phyloP scores from a whole-genome alignment of 2,113 vertebrate genomes.

The Lophius piscatorius region DNA sequence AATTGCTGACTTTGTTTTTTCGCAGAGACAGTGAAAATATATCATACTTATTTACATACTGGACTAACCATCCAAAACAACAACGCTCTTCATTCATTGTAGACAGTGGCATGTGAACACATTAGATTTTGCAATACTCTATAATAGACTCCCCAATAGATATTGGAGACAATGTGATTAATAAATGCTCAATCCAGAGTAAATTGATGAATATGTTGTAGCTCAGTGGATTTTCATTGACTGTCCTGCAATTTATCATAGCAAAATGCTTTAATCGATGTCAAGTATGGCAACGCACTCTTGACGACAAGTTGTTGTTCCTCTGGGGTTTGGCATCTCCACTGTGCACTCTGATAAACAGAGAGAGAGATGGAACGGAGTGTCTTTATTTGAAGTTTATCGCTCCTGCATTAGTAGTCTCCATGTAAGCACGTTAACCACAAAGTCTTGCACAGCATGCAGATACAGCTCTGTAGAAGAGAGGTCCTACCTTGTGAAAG shows the following conservation, averaged over 20 bases:
- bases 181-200: conserved; percentile 25
- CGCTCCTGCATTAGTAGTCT: conserved; percentile 49
- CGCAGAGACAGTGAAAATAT: conserved; percentile 10
- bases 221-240: conserved; percentile 43
- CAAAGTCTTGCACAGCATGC: conserved; percentile 51
- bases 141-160: too few species aligned
- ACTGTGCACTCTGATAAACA: background rate
- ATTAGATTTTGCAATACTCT: too few species aligned
- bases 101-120: background rate
- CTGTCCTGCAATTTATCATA: conserved; percentile 34
- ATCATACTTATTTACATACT: conserved; percentile 8
- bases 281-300: conserved; percentile 18
- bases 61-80: too few species aligned
- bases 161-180: too few species aligned
- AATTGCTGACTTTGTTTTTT: conserved; percentile 24
- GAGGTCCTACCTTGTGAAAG: conserved; percentile 33
- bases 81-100: conserved; percentile 3
- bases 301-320: conserved; percentile 29
- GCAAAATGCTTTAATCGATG: conserved; percentile 40
- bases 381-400: conserved; percentile 47
- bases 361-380: conserved; percentile 10
- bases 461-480: conserved; percentile 37
- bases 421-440: conserved; percentile 44
- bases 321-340: conserved; percentile 23
- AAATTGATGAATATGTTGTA: conserved; percentile 29